phyloP scores from a whole-genome alignment of 2,888 invertebrate species.

The Argyresthia goedartella region DNA sequence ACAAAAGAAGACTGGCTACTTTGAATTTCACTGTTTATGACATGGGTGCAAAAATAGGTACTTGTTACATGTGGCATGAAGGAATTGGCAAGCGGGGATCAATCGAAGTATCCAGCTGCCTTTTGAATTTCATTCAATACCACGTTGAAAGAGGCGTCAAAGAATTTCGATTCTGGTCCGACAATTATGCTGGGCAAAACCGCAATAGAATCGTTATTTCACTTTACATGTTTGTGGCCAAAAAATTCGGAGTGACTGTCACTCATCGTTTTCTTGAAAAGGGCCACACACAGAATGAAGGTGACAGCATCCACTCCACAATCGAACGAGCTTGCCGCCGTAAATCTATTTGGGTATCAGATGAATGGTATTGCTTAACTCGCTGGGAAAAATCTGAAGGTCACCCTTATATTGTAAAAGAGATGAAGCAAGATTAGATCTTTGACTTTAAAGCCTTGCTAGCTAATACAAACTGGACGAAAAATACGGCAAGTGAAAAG shows the following conservation, averaged over 20 bases:
- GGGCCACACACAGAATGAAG: slow-evolving; percentile 18
- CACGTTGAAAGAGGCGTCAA: slow-evolving; percentile 8
- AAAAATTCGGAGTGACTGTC: slow-evolving; percentile 13
- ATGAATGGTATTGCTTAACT: slow-evolving; percentile 3
- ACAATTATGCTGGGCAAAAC: slow-evolving; percentile 18
- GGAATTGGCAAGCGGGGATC: slow-evolving; percentile 16
- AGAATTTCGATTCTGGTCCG: slow-evolving; percentile 18
- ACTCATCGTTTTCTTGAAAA: slow-evolving; percentile 16
- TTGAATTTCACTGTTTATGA: slow-evolving; percentile 17
- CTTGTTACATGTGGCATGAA: slow-evolving; percentile 20
- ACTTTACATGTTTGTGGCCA: slow-evolving; percentile 13
- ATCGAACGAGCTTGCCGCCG: slow-evolving; percentile 13
- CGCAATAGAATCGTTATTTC: slow-evolving; percentile 15
- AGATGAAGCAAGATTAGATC: slow-evolving; percentile 8
- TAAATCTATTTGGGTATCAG: slow-evolving; percentile 9
- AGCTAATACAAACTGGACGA: slow-evolving; percentile 11
- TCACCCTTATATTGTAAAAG: slow-evolving; percentile 8
- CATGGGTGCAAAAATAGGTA: slow-evolving; percentile 9
- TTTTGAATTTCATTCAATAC: slow-evolving; percentile 12
- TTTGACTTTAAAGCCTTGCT: slow-evolving; percentile 13
- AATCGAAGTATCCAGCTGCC: slow-evolving; percentile 17
- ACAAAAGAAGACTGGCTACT: slow-evolving; percentile 13
- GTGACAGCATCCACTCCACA: slow-evolving; percentile 15
- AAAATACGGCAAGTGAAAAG: slow-evolving; percentile 10
- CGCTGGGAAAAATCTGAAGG: slow-evolving; percentile 7